Conservation (phyloP, 2,113 vertebrate species). For the Psittacus erithacus region DNA sequence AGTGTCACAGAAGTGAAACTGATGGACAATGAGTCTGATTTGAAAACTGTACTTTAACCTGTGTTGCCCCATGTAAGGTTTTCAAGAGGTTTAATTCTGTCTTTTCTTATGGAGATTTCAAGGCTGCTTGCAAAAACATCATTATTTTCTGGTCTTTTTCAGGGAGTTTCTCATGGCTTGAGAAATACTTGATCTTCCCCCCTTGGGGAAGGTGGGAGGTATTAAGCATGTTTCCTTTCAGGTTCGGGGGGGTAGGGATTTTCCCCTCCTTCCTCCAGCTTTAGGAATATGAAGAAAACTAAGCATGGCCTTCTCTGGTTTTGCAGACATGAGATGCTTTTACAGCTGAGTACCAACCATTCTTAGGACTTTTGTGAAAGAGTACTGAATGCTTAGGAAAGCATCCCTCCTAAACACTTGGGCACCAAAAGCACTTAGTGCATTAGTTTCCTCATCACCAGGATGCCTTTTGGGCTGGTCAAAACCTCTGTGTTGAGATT, state of each 20-base stretch:
- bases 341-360: neutral
- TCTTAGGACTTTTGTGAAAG: neutral
- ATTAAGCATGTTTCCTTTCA: neutral
- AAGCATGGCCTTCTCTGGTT: neutral
- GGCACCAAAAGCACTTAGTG: neutral
- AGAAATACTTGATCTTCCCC: neutral
- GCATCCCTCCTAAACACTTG: neutral
- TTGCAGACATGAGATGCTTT: neutral
- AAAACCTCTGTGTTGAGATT: neutral
- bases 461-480: neutral
- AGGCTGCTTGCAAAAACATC: neutral
- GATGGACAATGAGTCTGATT: neutral
- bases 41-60: neutral
- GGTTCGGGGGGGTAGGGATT: neutral
- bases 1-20: neutral
- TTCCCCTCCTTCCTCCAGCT: accelerated
- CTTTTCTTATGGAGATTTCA: neutral
- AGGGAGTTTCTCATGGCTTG: neutral
- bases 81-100: neutral
- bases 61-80: neutral
- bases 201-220: neutral
- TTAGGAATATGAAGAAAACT: neutral
- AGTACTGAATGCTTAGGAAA: neutral
- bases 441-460: neutral
- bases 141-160: neutral